Evolutionary conservation across 2,888 invertebrate species (phyloP), one percentile per base, ranked within the genome.

Genomic region (Iphiclides podalirius): DNA sequence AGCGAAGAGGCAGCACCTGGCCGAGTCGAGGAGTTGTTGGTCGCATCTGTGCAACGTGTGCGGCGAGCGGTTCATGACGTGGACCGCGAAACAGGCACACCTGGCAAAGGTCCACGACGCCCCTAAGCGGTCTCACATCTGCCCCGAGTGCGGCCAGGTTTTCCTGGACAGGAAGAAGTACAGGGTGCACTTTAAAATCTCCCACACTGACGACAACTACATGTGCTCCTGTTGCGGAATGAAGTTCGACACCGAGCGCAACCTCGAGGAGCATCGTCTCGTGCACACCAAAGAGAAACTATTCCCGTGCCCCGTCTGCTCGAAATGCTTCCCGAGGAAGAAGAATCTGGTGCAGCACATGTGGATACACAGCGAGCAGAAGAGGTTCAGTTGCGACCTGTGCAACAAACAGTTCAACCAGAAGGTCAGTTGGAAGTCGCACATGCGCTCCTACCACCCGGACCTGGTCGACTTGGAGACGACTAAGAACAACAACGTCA

Each of bases 231-330:
- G 75, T 45, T 87, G 87, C 31, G 83, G 80, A 0, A 61, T 75
- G 37, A 85, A 83, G 39, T 86, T 82, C 44, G 75, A 73, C 4
- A 74, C 79, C 0, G 77, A 79, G 57, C 67, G 72, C 14, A 70
- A 64, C 26, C 60, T 82, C 4, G 75, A 79, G 14, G 81, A 89
- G 8, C 91, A 91, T 52, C 77, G 79, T 43, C 85, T 90, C 2
- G 83, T 85, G 0, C 91, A 91, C 55, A 90, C 90, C 2, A 84
- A 86, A 55, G 90, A 90, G 49, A 90, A 87, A 44, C 64, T 80
- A 0, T 88, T 80, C 34, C 75, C 81, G 0, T 91, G 91, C 57
- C 76, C 83, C 0, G 76, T 87, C 0, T 91, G 91, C 52, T 66
- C 76, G 0, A 88, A 87, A 59, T 66, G 75, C 1, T 88, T 85